A percentile compares a stretch with the other conserved stretches of the same genome.
These are phyloP conservation scores for Lochmaea crataegi DNA, from an alignment of 2,888 invertebrate species.

Conservation along the genomic window DNA sequence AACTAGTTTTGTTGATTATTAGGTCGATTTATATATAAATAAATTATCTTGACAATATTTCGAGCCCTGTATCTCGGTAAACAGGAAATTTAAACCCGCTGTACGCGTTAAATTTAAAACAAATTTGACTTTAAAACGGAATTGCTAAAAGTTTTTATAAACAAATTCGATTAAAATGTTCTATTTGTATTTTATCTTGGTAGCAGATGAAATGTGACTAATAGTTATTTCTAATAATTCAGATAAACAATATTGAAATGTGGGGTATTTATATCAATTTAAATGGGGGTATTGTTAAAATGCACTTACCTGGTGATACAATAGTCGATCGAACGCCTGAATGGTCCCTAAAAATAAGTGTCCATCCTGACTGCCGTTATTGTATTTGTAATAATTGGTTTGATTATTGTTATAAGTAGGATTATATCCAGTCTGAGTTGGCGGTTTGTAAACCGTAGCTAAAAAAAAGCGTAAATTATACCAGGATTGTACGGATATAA, in stretches of 20 bases:
- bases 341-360: slow-evolving; percentile 58
- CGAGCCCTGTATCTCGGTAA: no score
- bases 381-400: slow-evolving; percentile 31
- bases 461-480: slow-evolving; percentile 15
- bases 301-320: slow-evolving; percentile 57
- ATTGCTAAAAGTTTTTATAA: neutral
- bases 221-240: neutral
- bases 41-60: no score
- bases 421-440: slow-evolving; percentile 3
- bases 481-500: neutral
- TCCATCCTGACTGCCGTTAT: slow-evolving; percentile 48
- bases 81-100: no score
- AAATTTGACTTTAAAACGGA: no score
- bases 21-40: no score
- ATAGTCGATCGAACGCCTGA: slow-evolving; percentile 53
- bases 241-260: neutral
- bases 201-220: neutral
- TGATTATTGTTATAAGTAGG: slow-evolving; percentile 17
- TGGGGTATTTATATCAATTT: neutral
- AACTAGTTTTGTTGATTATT: no score
- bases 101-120: no score
- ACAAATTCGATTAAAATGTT: neutral
- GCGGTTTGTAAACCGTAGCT: slow-evolving; percentile 2
- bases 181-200: neutral
- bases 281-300: neutral